Evolutionary conservation across 2,113 vertebrate genomes (phyloP).

Genomic region (Grus americana): DNA sequence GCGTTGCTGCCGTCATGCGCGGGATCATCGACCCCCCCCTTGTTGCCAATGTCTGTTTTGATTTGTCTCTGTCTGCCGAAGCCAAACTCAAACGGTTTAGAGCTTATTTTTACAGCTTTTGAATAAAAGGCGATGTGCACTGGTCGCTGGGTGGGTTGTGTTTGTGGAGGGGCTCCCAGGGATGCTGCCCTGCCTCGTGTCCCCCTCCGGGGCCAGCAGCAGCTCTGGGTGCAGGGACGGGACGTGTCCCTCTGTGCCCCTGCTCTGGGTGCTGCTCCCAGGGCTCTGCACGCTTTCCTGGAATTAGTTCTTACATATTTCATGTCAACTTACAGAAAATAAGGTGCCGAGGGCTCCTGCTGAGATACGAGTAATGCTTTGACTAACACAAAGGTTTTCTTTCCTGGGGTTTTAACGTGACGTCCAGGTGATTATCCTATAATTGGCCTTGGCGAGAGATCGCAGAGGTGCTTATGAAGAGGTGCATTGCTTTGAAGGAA

Average conservation of each 20-base stretch:
- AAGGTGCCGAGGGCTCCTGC: fast-evolving
- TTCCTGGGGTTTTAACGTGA: fast-evolving
- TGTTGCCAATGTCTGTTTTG: conserved; percentile 44
- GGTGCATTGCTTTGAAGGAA: fast-evolving
- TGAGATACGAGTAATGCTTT: neutral
- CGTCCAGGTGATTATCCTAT: fast-evolving
- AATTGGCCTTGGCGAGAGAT: fast-evolving
- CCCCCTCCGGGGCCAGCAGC: neutral
- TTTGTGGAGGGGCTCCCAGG: fast-evolving
- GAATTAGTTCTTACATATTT: fast-evolving
- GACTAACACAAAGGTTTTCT: fast-evolving
- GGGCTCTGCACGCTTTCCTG: fast-evolving
- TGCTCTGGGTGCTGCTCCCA: neutral
- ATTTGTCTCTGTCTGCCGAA: neutral
- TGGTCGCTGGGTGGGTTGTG: neutral
- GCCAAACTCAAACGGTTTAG: conserved; percentile 51
- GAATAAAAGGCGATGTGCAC: conserved; percentile 3
- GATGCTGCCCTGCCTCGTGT: fast-evolving
- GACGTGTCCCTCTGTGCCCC: fast-evolving
- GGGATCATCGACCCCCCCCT: neutral
- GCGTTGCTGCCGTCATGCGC: fast-evolving
- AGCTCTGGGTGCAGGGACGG: neutral
- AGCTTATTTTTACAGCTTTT: conserved; percentile 21
- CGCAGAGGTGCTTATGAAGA: neutral
- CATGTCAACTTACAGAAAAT: fast-evolving